Evolutionary conservation across 2,888 invertebrate species (phyloP), one percentile per base, ranked within the genome.

Genomic region (Caenorhabditis drosophilae): DNA sequence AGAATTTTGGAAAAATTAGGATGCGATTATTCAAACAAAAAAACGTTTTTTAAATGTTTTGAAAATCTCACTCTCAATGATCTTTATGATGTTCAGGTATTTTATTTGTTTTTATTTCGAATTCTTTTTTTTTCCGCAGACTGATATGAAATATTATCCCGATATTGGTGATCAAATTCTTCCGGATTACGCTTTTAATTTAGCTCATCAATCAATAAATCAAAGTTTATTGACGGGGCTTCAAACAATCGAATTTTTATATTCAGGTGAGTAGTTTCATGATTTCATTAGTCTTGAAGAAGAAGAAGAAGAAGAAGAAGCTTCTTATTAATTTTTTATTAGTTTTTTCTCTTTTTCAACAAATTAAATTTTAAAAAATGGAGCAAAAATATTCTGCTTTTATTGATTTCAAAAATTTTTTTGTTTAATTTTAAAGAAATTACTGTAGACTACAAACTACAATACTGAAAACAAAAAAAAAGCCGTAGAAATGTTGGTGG

Each of bases 151-250:
- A 31, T 35, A 31, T 18, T 63, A 23, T 48, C 64, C 64, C 1
- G 42, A 46, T 15, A 40, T 64, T 20, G 64, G 64, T n/a, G 64
- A 64, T 41, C 54, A 48, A 16, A 20, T 64, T 0, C 25, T 64
- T 12, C 54, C 57, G 4, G 46, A 44, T 15, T 58, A 47, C 4
- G 35, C 44, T 7, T 48, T 25, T 12, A 35, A 44, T 34, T 12
- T 56, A n/a, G 52, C 52, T 4, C 46, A 38, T 2, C 47, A 51
- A 31, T 38, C 56, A 4, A 26, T 36, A 31, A 34, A 49, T 22
- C 57, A 63, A 16, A 54, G 26, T 11, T 31, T 64, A 7, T 9
- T 64, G 26, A 50, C 38, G 27, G 64, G 64, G 15, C n/a, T 64
- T 2, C 49, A 49, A 50, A 46, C 50, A 1, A 25, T 64, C 15